Base-by-base conservation (phyloP, 2,113 vertebrate species). In the Pagrus major region DNA sequence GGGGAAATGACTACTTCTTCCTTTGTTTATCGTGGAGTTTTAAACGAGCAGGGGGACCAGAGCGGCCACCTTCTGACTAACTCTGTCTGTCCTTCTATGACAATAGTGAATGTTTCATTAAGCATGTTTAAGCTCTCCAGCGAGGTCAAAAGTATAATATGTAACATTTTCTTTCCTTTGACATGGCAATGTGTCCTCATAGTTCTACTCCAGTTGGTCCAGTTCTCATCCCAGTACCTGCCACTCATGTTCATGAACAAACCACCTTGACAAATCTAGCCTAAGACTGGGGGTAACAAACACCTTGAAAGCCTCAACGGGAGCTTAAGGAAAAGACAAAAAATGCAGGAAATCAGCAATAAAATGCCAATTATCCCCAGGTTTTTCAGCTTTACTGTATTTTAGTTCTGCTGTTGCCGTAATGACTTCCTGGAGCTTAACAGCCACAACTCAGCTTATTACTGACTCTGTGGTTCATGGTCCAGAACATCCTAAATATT, bases 321-420 rank as follows among this genome's bases (percentile, higher is more conserved):
- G 71, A 54, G 29, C n/a, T 39, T 70, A 51, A 55, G 10, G 25
- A 68, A n/a, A 51, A 64, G 58, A 85, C 52, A 81, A 67, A 59
- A 69, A 67, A 76, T 72, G 65, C 68, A 78, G 51, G 33, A 86
- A 78, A 88, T 81, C 60, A 66, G 85, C 33, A 66, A 77, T 76
- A 86, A 88, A 79, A 80, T 76, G 47, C 41, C 83, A 89, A 80
- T 82, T 86, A 76, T 88, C 42, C 46, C 27, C 49, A 69, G 63
- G 55, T 58, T 65, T 87, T 85, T 70, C 60, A 78, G 75, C 54
- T 69, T 72, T 70, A 64, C 71, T 76, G 41, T 81, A 33, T 64
- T 71, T 88, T 75, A 16, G 12, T 54, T 82, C 21, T 68, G 64
- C 68, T 31, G 18, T 12, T 64, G 68, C 25, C 85, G 82, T 65